These are phyloP conservation scores for Lasioglossum figueresi DNA, from an alignment of 2,888 invertebrate genomes.

Conservation along the genomic window DNA sequence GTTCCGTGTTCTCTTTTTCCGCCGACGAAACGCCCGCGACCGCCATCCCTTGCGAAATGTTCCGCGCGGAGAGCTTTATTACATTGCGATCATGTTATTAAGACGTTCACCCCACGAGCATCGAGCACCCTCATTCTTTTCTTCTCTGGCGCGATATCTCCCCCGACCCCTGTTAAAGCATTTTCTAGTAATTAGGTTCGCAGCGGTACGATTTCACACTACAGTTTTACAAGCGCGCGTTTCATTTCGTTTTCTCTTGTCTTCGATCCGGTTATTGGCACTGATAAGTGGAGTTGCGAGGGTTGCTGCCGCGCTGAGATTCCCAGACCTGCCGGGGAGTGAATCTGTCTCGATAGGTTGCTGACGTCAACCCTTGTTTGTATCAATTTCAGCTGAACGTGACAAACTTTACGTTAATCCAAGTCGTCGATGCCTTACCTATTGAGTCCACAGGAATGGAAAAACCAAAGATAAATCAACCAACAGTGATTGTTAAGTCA, in stretches of 20 bases:
- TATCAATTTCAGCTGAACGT: neutral
- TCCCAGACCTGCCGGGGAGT: neutral
- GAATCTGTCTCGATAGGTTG: neutral
- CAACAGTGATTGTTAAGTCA: neutral
- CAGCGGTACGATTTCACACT: neutral
- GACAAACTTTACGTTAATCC: neutral
- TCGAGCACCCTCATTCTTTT: constrained; percentile 14
- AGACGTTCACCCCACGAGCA: constrained; percentile 53
- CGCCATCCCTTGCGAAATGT: constrained; percentile 27
- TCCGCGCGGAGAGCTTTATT: constrained; percentile 58
- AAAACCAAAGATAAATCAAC: neutral
- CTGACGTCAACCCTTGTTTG: neutral
- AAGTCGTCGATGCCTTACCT: neutral
- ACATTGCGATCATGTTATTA: constrained; percentile 73
- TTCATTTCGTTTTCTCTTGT: neutral
- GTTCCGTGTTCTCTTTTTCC: constrained; percentile 41
- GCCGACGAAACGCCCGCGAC: neutral
- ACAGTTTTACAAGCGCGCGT: neutral
- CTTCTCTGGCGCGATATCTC: neutral
- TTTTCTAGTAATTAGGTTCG: constrained; percentile 36
- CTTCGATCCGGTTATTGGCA: neutral
- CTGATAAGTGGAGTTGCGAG: neutral
- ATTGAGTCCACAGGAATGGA: neutral
- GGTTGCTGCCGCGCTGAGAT: neutral
- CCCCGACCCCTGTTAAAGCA: constrained; percentile 7